Evolutionary conservation across 2,888 invertebrate genomes (phyloP), one percentile per base, ranked within the genome.

Genomic region (Yponomeuta sedellus): DNA sequence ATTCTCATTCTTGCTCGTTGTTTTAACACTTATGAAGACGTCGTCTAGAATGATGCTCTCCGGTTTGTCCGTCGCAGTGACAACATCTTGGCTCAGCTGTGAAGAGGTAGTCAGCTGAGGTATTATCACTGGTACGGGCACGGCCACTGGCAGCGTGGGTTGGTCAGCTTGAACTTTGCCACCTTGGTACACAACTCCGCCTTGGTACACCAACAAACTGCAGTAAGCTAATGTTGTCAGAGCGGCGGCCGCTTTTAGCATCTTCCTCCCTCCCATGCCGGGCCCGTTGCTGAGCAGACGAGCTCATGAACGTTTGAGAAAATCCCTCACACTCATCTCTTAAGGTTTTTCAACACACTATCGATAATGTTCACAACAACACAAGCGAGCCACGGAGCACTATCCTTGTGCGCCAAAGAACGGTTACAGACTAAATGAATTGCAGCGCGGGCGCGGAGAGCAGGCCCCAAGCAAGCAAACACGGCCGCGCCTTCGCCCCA

Each of bases 1-100:
- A 72, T 94, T 91, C 83, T 98, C 97, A 89, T 97, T 97, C 87
- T 94, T 94, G 82, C 95, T 94, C 67, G 98, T 97, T 70, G 98
- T 98, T 92, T 99, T 99, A 67, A 99, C 97, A 91, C 97, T 97
- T 84, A 98, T 96, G 88, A 98, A 98, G 78, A 98, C 93, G 89
- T 98, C 97, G 87, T 96, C 94, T 75, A 97, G 89, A 74, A 93
- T 94, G 72, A 96, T 94, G 71, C 94, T 93, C 71, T 88, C 44
- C 44, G 12, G 78, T 6, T 78, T 25, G 4, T 22, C 34, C 1
- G 20, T n/a, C 12, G n/a, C 22, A 4, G 20, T 52, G 44, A 52
- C 16, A 52, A 52, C 44, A 52, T 12, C 44, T 52, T 34, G 34
- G 34, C 34, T 34, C 34, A 34, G 34, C 34, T 34, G 34, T 52